Conservation (phyloP, 2,797 vertebrate species). For the Erithacus rubecula region DNA sequence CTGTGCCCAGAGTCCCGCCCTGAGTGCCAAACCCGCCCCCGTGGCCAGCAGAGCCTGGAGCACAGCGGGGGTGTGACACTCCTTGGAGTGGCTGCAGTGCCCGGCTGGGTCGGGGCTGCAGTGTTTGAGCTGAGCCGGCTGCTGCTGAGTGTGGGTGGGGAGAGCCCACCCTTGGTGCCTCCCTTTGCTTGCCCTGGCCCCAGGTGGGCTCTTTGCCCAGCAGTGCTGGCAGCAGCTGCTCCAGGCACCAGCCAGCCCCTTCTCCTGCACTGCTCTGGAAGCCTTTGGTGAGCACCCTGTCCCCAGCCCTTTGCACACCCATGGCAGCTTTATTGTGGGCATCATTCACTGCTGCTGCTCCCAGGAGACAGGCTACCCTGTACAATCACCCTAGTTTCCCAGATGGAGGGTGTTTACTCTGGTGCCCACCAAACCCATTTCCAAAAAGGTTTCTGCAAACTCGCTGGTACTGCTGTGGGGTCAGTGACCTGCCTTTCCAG, state of each 20-base stretch:
- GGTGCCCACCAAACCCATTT: background rate
- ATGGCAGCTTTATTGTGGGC: accelerated
- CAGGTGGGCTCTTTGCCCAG: background rate
- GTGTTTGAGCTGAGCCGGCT: background rate
- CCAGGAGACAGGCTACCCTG: background rate
- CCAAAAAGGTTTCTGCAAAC: background rate
- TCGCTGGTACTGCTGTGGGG: no score
- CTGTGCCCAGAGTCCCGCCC: background rate
- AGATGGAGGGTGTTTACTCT: background rate
- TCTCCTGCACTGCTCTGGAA: background rate
- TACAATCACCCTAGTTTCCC: accelerated
- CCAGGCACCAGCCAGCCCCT: background rate
- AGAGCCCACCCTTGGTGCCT: background rate
- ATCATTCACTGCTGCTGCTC: background rate
- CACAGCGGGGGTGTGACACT: background rate
- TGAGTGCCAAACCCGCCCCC: accelerated
- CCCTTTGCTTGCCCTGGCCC: background rate
- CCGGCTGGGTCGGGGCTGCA: background rate
- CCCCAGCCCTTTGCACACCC: background rate
- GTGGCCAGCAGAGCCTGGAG: background rate
- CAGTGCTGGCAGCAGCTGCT: accelerated
- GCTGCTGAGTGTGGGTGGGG: accelerated
- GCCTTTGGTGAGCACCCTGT: background rate
- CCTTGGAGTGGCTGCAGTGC: accelerated
- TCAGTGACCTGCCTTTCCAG: background rate